Evolutionary conservation across 2,888 invertebrate species (phyloP), one percentile per base, ranked within the genome.

Genomic region (Meteorus colon): DNA sequence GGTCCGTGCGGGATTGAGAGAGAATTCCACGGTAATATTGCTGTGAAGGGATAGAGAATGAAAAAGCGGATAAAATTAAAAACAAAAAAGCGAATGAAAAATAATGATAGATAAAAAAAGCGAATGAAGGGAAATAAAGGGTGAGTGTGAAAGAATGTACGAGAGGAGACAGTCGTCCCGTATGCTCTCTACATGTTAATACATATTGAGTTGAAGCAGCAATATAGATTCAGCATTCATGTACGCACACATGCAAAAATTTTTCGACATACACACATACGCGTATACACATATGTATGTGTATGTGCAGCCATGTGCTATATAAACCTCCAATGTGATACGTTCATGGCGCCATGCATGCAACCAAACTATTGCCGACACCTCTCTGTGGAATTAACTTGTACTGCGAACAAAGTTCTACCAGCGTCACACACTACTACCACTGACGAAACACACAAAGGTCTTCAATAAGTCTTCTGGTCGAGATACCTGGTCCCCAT

Each of bases 321-420:
- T 19, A 55, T 55, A 55, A n/a, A 55, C 8, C 24, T 19, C n/a
- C 19, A 55, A 55, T 55, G 55, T 19, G 55, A 55, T 19, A 55
- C 19, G 55, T 55, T 55, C 55, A 8, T 19, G 55, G 70, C 66
- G 67, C 67, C 75, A 73, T 71, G 71, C 77, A 76, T 73, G 78
- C 75, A 76, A 55, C 55, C 24, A 55, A 55, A 55, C 55, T 55
- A 55, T 55, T 8, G 55, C 19, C 77, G 77, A 74, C 72, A 74
- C 76, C 75, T 68, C 67, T 67, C 67, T 81, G 82, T 85, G 82
- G 85, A 86, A 88, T 88, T 88, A 88, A 88, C 87, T 87, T 87
- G 87, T 88, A 87, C 82, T 84, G 81, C 77, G 82, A 79, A 82
- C 77, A 73, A 84, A 84, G 86, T 81, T 81, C 84, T 83, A 70